These are phyloP conservation scores for Entomyzon cyanotis DNA, from an alignment of 2,113 vertebrate species.

Conservation along the genomic window DNA sequence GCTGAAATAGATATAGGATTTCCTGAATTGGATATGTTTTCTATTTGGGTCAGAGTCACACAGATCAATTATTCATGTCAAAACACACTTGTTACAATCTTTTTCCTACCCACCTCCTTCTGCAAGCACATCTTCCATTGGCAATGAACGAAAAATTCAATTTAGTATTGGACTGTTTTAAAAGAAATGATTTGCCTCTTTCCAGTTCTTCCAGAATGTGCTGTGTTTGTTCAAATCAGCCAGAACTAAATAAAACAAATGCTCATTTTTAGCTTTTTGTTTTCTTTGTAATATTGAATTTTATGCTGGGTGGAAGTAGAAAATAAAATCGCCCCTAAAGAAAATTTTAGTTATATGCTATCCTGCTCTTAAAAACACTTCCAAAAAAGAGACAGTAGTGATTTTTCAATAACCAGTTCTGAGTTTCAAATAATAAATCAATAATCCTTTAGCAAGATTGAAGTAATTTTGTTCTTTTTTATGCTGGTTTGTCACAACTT, in stretches of 20 bases:
- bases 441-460: constrained; percentile 28
- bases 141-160: background rate
- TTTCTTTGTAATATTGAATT: background rate
- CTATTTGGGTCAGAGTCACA: background rate
- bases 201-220: background rate
- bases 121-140: background rate
- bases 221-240: background rate
- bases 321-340: background rate
- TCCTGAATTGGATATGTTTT: background rate
- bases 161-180: background rate
- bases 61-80: background rate
- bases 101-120: background rate
- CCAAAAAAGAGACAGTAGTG: background rate
- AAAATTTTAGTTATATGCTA: background rate
- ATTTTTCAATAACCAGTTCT: constrained; percentile 39
- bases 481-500: constrained; percentile 57
- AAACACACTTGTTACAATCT: background rate
- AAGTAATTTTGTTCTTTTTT: constrained; percentile 46
- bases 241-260: background rate
- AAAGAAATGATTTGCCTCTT: background rate
- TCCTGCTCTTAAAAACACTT: background rate
- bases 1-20: background rate
- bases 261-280: background rate
- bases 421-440: constrained; percentile 53
- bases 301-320: background rate